Percentiles rank a stretch among this genome's conserved stretches.
phyloP scores from a whole-genome alignment of 1,140 invertebrate species.

The Uloborus diversus region DNA sequence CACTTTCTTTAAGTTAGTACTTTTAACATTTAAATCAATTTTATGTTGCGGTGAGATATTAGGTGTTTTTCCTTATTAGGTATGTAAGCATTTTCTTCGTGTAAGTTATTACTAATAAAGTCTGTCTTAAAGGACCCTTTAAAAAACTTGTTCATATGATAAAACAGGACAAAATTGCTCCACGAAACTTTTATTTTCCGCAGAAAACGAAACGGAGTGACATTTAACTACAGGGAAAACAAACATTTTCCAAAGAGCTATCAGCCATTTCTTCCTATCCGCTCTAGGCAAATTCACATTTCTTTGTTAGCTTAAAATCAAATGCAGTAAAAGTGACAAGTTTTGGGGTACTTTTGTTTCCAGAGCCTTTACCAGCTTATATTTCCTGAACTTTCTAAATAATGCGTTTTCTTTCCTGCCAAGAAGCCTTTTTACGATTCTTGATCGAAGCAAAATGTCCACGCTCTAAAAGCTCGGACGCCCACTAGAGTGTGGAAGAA shows the following conservation, averaged over 20 bases:
- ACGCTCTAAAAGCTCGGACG: slow-evolving; percentile 16
- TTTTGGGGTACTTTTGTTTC: no score
- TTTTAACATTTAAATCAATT: no score
- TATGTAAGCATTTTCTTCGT: no score
- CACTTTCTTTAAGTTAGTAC: no score
- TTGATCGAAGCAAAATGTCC: slow-evolving; percentile 23
- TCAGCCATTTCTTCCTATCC: not conserved
- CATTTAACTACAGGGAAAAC: not conserved
- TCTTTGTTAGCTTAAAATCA: not conserved
- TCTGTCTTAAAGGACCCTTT: not conserved
- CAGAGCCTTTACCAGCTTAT: slow-evolving; percentile 6
- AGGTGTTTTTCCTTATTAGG: no score
- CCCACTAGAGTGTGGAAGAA: not conserved
- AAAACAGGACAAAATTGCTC: not conserved
- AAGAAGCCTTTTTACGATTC: slow-evolving; percentile 13
- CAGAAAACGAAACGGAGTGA: not conserved
- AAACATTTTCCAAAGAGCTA: not conserved
- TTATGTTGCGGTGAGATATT: no score
- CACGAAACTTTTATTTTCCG: not conserved
- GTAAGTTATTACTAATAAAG: no score
- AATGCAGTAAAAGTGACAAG: no score
- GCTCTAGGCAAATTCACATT: not conserved
- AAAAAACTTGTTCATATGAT: not conserved
- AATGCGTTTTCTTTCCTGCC: not conserved
- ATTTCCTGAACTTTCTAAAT: slow-evolving; percentile 3